These are phyloP conservation scores for Ischnura elegans DNA, from an alignment of 2,888 invertebrate species.

Conservation along the genomic window DNA sequence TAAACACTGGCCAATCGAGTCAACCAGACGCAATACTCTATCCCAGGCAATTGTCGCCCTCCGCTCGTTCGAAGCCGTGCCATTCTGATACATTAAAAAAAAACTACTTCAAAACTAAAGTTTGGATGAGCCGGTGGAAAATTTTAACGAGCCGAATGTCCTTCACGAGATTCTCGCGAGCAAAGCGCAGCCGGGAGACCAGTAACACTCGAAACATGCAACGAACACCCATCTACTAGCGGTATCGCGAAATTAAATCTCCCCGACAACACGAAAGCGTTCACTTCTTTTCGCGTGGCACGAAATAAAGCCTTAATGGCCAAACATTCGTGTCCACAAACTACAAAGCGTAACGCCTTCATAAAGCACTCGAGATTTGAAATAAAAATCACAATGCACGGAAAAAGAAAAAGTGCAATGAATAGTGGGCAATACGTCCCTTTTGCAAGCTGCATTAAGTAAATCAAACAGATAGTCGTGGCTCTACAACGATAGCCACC, in stretches of 20 bases:
- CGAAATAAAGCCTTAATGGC: background rate
- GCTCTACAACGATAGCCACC: too few species aligned
- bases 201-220: background rate
- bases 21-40: background rate
- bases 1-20: background rate
- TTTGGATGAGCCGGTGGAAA: background rate
- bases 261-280: background rate
- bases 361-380: too few species aligned
- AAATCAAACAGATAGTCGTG: too few species aligned
- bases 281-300: background rate
- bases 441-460: too few species aligned
- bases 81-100: background rate
- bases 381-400: too few species aligned
- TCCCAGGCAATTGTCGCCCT: background rate
- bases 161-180: background rate
- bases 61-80: background rate
- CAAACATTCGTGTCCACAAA: background rate
- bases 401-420: too few species aligned
- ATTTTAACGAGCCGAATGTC: background rate
- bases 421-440: too few species aligned
- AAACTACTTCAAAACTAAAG: too few species aligned
- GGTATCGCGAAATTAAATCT: background rate
- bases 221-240: background rate
- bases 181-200: background rate
- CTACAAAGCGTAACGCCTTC: background rate